These are phyloP conservation scores for Bergia sp. DNA, from an alignment of 92 coral and sea anemone genomes.

Conservation along the genomic window DNA sequence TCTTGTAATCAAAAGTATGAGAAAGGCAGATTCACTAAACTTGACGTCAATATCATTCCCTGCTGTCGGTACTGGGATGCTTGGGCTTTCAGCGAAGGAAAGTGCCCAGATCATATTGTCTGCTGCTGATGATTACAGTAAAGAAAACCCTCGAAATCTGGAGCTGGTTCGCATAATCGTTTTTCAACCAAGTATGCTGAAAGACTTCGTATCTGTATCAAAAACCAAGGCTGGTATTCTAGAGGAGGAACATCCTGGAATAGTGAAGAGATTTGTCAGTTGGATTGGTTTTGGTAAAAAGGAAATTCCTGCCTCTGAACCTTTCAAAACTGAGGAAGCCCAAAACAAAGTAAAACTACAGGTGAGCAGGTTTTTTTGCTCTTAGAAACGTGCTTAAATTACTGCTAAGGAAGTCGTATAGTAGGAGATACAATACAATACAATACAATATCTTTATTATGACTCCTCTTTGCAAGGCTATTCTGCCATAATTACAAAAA, in stretches of 20 bases:
- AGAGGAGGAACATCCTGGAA: conserved; percentile 38
- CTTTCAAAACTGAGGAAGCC: background rate
- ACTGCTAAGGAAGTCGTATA: no score
- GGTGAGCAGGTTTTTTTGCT: background rate
- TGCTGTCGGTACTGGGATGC: conserved; percentile 57
- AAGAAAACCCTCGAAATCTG: conserved; percentile 19
- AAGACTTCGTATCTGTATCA: conserved; percentile 35
- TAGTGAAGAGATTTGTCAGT: conserved; percentile 1
- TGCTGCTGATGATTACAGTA: conserved; percentile 9
- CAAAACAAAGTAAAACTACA: background rate
- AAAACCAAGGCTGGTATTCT: conserved; percentile 20
- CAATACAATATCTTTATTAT: no score
- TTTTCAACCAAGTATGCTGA: conserved; percentile 26
- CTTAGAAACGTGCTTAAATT: no score
- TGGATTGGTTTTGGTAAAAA: conserved; percentile 1
- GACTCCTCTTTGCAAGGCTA: no score
- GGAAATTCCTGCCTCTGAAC: background rate
- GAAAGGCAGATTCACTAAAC: conserved; percentile 1
- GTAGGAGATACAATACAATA: no score
- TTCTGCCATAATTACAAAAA: no score
- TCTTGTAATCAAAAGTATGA: conserved; percentile 35
- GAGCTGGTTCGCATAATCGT: conserved; percentile 46
- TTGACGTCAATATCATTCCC: conserved; percentile 55
- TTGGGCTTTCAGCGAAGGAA: conserved; percentile 33
- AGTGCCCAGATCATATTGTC: conserved; percentile 42